A percentile compares a stretch with the other conserved stretches of the same genome.
These are phyloP conservation scores for Alaudala cheleensis DNA, from an alignment of 2,113 vertebrate genomes.

Conservation along the genomic window DNA sequence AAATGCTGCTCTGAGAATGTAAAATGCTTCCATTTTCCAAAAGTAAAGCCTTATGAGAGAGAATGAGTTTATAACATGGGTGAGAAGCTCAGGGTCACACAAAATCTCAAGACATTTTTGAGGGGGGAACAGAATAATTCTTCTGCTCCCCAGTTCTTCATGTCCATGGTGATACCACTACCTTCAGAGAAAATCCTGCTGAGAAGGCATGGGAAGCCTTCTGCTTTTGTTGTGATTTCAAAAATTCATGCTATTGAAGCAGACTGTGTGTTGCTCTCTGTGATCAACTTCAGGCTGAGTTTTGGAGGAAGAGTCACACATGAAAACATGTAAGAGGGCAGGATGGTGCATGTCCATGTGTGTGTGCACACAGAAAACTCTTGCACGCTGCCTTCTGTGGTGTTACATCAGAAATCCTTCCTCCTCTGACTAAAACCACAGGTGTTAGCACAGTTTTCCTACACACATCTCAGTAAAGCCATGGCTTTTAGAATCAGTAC, in stretches of 20 bases:
- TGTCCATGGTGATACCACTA: accelerated
- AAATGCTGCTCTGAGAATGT: not conserved
- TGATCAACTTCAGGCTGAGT: not conserved
- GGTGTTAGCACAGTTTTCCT: not conserved
- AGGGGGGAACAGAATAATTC: not conserved
- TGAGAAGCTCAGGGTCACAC: not conserved
- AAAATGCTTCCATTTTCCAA: not conserved
- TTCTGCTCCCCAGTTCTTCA: not conserved
- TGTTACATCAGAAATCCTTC: not conserved
- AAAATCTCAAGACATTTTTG: not conserved
- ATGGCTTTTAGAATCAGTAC: not conserved
- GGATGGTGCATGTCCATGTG: accelerated
- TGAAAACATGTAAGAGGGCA: not conserved
- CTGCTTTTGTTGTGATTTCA: no score
- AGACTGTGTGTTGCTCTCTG: not conserved
- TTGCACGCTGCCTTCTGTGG: not conserved
- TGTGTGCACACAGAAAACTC: accelerated
- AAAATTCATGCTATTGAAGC: no score
- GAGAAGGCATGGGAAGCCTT: not conserved
- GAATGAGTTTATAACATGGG: not conserved
- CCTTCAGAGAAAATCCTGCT: not conserved
- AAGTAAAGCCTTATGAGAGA: not conserved
- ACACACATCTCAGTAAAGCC: not conserved
- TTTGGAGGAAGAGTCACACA: not conserved
- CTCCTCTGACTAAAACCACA: not conserved